Evolutionary conservation across 1,140 invertebrate species (phyloP), one percentile per base, ranked within the genome.

Genomic region (Hyphantria cunea): DNA sequence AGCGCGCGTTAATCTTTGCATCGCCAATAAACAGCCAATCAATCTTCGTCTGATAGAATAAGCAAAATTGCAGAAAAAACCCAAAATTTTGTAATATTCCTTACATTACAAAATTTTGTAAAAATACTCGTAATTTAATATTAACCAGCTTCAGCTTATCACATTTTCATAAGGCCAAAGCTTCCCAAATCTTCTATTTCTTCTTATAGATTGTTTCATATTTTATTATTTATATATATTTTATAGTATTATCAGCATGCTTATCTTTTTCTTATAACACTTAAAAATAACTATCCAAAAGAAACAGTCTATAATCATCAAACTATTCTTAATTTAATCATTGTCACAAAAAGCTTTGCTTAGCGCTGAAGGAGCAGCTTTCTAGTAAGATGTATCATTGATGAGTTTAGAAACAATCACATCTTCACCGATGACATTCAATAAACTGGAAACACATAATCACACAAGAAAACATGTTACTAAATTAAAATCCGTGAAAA

Each of bases 121-220:
- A 76, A 74, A 78, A 76, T 68, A 64, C 68, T n/a, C 17, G 1
- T 1, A 25, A 25, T 75, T 70, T 73, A n/a, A 44, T 47, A 8
- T 33, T 62, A 13, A 56, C 3, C 32, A 72, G 81, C 79, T 84
- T 84, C 52, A 80, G 82, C 84, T 86, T 61, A 64, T 50, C 75
- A 85, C 71, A 65, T 73, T 63, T 64, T 63, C 73, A 79, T 75
- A 74, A 62, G 41, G 74, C 25, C 13, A 53, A 64, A 65, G 82
- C 82, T 84, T 82, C 61, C 74, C 70, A 80, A 76, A 52, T 67
- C 59, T 66, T 68, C 65, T 69, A 66, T 33, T 44, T 71, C 55
- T 54, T 62, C 50, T 72, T 79, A 84, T 83, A 84, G 80, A 85
- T 85, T 82, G 78, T 84, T 82, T 82, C 76, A 54, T 70, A n/a